Percentiles rank a stretch among this genome's conserved stretches.
Evolutionary conservation across 2,113 vertebrate genomes (phyloP).

Genomic region (Gavia stellata): DNA sequence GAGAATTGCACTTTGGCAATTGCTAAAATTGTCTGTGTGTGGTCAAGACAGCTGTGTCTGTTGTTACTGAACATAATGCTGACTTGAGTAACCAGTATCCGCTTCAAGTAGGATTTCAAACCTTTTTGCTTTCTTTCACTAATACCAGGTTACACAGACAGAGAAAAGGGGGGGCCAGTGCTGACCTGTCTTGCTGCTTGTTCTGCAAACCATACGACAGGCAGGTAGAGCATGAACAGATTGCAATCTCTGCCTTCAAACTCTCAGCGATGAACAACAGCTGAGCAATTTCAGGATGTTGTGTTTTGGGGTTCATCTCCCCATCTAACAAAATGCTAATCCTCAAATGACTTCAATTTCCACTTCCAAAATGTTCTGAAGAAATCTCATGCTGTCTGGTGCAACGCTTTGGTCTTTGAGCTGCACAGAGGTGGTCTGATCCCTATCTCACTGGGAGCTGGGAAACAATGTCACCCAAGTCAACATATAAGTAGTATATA

Average conservation of each 20-base stretch:
- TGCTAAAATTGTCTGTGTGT: conserved; percentile 60
- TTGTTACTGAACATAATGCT: conserved; percentile 61
- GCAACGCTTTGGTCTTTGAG: conserved; percentile 32
- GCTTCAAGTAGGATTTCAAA: conserved; percentile 61
- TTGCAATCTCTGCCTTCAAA: conserved; percentile 45
- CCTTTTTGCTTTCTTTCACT: conserved; percentile 53
- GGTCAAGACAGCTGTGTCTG: conserved; percentile 66
- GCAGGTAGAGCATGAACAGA: not conserved
- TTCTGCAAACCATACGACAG: not conserved
- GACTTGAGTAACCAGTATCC: conserved; percentile 62
- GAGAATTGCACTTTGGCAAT: conserved; percentile 31
- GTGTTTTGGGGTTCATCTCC: conserved; percentile 54
- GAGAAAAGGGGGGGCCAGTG: conserved; percentile 47
- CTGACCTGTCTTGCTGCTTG: conserved; percentile 42
- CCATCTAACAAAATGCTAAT: conserved; percentile 49
- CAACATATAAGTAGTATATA: conserved; percentile 37
- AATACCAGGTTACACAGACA: conserved; percentile 55
- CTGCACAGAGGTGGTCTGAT: conserved; percentile 59
- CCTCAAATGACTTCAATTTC: conserved; percentile 62
- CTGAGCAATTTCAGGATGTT: conserved; percentile 43
- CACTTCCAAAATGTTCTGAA: conserved; percentile 47
- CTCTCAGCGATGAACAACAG: conserved; percentile 8
- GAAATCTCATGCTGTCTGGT: conserved; percentile 31
- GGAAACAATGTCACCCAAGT: conserved; percentile 59
- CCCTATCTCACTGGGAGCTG: conserved; percentile 49